phyloP scores from a whole-genome alignment of 2,113 vertebrate genomes.

The Epinephelus moara region DNA sequence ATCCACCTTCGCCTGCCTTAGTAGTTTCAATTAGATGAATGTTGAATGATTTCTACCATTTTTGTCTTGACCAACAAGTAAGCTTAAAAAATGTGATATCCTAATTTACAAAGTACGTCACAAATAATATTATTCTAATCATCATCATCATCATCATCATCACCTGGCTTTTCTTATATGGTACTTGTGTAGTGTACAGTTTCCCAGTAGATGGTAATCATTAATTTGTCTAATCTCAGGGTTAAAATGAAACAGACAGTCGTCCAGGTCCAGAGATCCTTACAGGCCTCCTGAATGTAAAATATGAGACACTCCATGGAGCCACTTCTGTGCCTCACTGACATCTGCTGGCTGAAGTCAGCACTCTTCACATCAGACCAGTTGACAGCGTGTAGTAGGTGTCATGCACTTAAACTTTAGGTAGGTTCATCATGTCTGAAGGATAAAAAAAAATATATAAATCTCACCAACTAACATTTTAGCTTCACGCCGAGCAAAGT shows the following conservation, averaged over 20 bases:
- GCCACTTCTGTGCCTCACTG: constrained; percentile 45
- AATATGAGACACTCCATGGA: background rate
- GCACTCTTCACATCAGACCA: background rate
- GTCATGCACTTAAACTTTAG: background rate
- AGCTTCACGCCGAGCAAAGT: background rate
- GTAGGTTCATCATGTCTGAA: constrained; percentile 6
- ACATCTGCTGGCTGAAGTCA: constrained; percentile 71
- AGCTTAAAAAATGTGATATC: background rate
- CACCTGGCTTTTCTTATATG: background rate
- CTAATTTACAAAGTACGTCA: constrained; percentile 18
- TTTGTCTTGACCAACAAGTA: constrained; percentile 16
- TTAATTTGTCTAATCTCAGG: constrained; percentile 63
- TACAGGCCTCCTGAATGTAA: background rate
- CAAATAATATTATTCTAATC: background rate
- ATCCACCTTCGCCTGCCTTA: background rate
- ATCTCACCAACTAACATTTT: constrained; percentile 2
- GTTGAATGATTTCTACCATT: background rate
- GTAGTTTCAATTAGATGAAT: constrained; percentile 9
- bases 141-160: background rate
- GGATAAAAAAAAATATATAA: background rate
- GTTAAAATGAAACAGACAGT: constrained; percentile 25
- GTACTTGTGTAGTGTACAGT: constrained; percentile 8
- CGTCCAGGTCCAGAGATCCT: constrained; percentile 13
- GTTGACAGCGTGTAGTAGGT: background rate
- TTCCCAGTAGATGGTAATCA: constrained; percentile 3